phyloP scores from a whole-genome alignment of 2,797 vertebrate species.

The Cuculus canorus region DNA sequence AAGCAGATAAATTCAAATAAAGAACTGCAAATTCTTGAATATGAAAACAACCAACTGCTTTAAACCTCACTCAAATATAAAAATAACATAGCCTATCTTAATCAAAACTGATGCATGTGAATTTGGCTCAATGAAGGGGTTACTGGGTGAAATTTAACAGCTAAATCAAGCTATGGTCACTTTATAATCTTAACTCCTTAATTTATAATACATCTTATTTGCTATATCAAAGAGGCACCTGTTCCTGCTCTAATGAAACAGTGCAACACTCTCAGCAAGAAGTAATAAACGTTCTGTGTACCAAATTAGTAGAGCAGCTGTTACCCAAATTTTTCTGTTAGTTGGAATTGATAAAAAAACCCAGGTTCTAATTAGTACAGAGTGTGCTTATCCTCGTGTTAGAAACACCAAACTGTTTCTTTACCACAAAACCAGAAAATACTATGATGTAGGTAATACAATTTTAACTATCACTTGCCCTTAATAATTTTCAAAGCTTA shows the following conservation, averaged over 20 bases:
- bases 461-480: constrained; percentile 10
- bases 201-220: background rate
- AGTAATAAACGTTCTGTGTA: constrained; percentile 42
- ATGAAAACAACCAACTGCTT: background rate
- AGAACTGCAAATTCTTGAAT: background rate
- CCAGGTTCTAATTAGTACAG: constrained; percentile 51
- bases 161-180: background rate
- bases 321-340: constrained; percentile 35
- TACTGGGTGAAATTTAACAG: background rate
- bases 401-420: constrained; percentile 49
- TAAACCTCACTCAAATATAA: background rate
- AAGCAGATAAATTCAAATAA: background rate
- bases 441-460: constrained; percentile 9
- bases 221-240: constrained; percentile 22
- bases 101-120: background rate
- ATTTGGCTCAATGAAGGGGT: background rate
- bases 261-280: background rate
- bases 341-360: constrained; percentile 43
- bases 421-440: background rate
- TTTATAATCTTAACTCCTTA: background rate
- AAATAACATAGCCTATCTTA: background rate
- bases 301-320: constrained; percentile 63
- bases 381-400: constrained; percentile 12
- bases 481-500: background rate
- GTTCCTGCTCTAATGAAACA: constrained; percentile 15